Evolutionary conservation across 2,113 vertebrate species (phyloP).

Genomic region (Pterocles gutturalis): DNA sequence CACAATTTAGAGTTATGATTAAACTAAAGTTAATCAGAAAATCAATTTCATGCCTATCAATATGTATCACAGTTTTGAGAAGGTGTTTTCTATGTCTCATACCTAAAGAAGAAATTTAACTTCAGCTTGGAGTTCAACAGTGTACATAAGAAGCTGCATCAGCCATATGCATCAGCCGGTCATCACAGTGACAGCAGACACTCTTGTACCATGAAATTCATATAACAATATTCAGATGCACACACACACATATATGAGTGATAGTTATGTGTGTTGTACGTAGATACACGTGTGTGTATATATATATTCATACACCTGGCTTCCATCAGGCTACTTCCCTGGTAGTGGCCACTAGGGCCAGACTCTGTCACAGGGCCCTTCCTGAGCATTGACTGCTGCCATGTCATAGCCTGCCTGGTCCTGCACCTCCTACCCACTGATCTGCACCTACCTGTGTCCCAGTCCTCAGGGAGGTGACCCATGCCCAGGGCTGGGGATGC

Average conservation of each 20-base stretch:
- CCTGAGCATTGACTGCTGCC: no score
- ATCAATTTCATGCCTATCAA: neutral
- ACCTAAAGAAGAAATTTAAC: neutral
- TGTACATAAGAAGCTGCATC: neutral
- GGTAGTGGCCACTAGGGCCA: neutral
- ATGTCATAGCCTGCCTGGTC: fast-evolving
- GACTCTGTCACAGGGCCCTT: fast-evolving
- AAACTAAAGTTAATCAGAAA: neutral
- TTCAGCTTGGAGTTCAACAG: neutral
- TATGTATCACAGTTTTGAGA: neutral
- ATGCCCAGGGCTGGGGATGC: no score
- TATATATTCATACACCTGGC: neutral
- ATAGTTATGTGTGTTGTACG: neutral
- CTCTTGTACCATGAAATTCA: neutral
- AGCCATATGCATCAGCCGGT: neutral
- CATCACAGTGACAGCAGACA: neutral
- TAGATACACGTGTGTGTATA: fast-evolving
- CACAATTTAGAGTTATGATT: neutral
- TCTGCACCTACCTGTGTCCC: neutral
- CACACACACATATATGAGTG: neutral
- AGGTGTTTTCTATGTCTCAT: neutral
- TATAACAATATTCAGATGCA: neutral
- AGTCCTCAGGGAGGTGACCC: fast-evolving
- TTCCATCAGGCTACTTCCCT: neutral
- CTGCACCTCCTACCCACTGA: fast-evolving